Percentiles rank a stretch among this genome's conserved stretches.
These are phyloP conservation scores for Molossus molossus DNA, from an alignment of 2,797 vertebrate species.

Conservation along the genomic window DNA sequence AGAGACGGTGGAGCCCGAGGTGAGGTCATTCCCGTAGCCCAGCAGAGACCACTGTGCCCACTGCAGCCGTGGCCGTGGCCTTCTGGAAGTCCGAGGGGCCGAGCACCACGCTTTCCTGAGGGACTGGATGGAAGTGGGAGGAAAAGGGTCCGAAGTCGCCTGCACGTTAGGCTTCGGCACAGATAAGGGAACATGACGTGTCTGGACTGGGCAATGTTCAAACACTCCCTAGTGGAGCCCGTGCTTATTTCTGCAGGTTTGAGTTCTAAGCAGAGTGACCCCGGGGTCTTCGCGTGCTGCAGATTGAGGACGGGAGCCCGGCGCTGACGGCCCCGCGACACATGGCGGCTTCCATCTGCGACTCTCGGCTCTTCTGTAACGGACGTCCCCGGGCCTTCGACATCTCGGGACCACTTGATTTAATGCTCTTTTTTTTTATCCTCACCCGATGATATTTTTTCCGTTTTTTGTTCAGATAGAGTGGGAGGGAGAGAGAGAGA, in stretches of 20 bases:
- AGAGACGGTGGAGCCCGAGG: no score
- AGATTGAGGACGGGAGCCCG: neutral
- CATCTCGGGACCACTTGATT: neutral
- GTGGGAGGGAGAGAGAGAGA: no score
- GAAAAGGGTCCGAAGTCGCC: accelerated
- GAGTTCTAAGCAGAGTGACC: neutral
- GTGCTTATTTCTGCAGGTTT: neutral
- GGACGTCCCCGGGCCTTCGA: neutral
- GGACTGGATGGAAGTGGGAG: neutral
- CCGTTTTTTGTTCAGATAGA: no score
- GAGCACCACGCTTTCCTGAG: neutral
- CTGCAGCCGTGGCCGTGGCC: accelerated
- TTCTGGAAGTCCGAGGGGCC: neutral
- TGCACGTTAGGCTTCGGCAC: no score
- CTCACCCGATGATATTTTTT: no score
- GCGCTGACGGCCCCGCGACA: neutral
- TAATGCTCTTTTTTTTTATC: no score
- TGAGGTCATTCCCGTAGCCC: neutral
- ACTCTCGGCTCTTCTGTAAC: neutral
- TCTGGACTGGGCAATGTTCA: accelerated
- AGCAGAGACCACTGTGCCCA: accelerated
- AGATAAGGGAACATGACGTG: accelerated
- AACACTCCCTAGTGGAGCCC: no score
- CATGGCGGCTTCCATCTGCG: neutral
- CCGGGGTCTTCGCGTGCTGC: accelerated